Evolutionary conservation across 2,888 invertebrate genomes (phyloP), one percentile per base, ranked within the genome.

Genomic region (Melangyna quadrimaculata): DNA sequence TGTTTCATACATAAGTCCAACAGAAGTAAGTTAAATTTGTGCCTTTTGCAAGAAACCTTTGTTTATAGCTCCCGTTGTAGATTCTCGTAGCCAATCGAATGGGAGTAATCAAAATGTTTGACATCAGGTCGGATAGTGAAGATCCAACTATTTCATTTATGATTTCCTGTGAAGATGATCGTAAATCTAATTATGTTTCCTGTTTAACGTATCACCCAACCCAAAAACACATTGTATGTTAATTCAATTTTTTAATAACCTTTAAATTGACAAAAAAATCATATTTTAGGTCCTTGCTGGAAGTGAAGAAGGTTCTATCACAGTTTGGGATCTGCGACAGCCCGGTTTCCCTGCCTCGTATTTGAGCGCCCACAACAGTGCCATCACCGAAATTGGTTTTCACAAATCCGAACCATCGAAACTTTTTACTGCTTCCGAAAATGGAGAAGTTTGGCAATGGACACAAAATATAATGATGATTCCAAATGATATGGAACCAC

Each of bases 361-460:
- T 87, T 93, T 98, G 1, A 96, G 95, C 75, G 97, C 97, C 59
- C 96, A 97, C 90, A 93, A 94, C 1, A 94, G 95, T 63, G 93
- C 95, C 87, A 96, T 98, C 19, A 95, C 95, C n/a, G 98, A 98
- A 92, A 95, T 98, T 88, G 94, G 95, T 75, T 98, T 98, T 90
- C 98, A 98, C 92, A 96, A 95, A 0, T 95, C 96, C 78, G 94
- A 96, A 89, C 97, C 98, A 0, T 95, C 97, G 73, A 97, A 97
- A 91, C 90, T 98, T 1, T 95, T 97, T 87, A 96, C 96, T 0
- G 95, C 96, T 89, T 96, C 98, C 0, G 93, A 91, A 67, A 95
- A 95, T 59, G 98, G 98, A 0, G 96, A 97, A 90, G 92, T 98
- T 3, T 98, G 97, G 97, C 96, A 97, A 90, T 98, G 98, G 98